Percentiles rank a stretch among this genome's conserved stretches.
Evolutionary conservation across 2,113 vertebrate genomes (phyloP).

Genomic region (Stegostoma tigrinum): DNA sequence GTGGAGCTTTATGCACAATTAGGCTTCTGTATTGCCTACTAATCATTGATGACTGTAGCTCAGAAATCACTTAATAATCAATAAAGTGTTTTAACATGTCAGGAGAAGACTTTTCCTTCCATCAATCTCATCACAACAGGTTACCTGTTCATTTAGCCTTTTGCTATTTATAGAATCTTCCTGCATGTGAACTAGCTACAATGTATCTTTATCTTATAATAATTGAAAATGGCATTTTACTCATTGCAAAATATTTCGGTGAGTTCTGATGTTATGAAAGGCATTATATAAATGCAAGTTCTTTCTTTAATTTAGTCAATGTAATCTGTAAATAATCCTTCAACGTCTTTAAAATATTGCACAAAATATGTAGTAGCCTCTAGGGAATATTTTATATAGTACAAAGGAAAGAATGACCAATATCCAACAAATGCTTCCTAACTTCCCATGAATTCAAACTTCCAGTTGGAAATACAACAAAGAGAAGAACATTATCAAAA

Average conservation of each 20-base stretch:
- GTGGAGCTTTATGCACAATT: neutral
- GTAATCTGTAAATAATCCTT: neutral
- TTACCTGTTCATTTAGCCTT: neutral
- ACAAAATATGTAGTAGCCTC: neutral
- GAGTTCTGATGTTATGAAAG: neutral
- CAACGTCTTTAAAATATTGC: neutral
- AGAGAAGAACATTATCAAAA: constrained; percentile 53
- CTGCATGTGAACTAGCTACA: neutral
- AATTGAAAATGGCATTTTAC: neutral
- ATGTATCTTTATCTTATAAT: neutral
- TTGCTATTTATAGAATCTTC: neutral
- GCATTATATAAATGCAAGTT: too few relatives aligned
- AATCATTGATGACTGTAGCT: neutral
- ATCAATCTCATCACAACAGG: neutral
- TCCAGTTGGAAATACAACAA: constrained; percentile 41
- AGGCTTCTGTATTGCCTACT: neutral
- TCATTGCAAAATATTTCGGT: neutral
- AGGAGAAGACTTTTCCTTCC: neutral
- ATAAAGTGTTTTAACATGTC: neutral
- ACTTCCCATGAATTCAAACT: constrained; percentile 57
- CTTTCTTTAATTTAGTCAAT: neutral
- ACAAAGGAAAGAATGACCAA: constrained; percentile 2
- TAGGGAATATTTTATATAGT: neutral
- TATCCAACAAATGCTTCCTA: constrained; percentile 62
- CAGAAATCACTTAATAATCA: neutral